Conservation (phyloP, 2,888 invertebrate species). For the Gari tellinella region DNA sequence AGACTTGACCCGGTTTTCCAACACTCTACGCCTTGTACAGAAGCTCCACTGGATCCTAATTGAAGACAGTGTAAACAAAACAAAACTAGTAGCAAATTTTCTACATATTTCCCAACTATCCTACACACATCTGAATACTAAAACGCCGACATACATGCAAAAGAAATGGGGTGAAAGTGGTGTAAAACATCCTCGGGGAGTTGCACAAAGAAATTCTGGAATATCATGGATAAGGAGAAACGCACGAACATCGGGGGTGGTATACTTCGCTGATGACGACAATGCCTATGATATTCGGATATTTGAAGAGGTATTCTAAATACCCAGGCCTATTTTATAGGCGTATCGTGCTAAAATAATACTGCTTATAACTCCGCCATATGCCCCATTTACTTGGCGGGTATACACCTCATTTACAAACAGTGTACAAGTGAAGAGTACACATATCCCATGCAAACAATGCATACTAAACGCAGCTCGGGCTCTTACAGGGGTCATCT, state of each 20-base stretch:
- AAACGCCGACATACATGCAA: constrained; percentile 82
- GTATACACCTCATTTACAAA: too few relatives aligned
- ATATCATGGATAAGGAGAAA: neutral
- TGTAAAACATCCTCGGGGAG: constrained; percentile 87
- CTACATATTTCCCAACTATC: neutral
- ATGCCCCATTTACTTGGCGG: too few relatives aligned
- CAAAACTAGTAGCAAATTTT: neutral
- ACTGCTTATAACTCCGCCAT: too few relatives aligned
- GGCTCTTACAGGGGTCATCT: too few relatives aligned
- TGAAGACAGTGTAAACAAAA: constrained; percentile 1
- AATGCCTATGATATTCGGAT: too few relatives aligned
- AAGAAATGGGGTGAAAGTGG: constrained; percentile 74
- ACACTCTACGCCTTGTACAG: constrained; percentile 2
- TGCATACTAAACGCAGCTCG: too few relatives aligned
- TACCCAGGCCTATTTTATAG: too few relatives aligned
- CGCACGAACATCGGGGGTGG: constrained; percentile 89
- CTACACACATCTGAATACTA: neutral
- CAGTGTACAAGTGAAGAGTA: too few relatives aligned
- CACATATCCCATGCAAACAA: too few relatives aligned
- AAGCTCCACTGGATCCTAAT: neutral
- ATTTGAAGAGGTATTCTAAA: too few relatives aligned
- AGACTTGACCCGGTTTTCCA: constrained; percentile 2
- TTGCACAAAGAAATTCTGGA: constrained; percentile 67
- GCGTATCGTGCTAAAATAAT: too few relatives aligned
- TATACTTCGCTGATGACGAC: too few relatives aligned